Evolutionary conservation across 1,140 invertebrate genomes (phyloP), one percentile per base, ranked within the genome.

Genomic region (Eulimnadia texana): DNA sequence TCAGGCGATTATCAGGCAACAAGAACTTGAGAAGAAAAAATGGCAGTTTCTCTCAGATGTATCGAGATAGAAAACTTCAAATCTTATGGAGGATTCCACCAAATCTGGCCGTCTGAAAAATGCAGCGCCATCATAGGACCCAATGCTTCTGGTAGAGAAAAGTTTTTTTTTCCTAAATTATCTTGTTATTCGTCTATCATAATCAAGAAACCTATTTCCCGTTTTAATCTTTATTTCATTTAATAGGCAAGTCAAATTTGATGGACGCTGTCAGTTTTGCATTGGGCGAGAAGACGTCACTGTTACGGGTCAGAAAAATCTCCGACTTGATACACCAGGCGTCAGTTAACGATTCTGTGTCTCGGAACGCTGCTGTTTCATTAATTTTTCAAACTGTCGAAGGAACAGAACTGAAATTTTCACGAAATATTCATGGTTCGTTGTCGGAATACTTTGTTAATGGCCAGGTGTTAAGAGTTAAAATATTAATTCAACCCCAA

Each of bases 241-340:
- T 77, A 73, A 24, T 66, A 94, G 93, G 94, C 20, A 99, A 99
- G 78, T 98, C 94, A 0, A 99, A 99, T 74, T 94, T 99, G 70
- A 99, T 99, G 96, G 96, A 99, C 73, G 96, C 96, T 50, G 95
- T 99, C 64, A 97, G 93, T 80, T 99, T 99, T 80, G 96, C 99
- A 58, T 90, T 99, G 84, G 97, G n/a, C 3, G 97, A 99, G 73
- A 95, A 94, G 72, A 96, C 95, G 0, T 87, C 86, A 28, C 88
- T 92, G 71, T 76, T 99, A 28, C 80, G 97, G 70, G 95, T 98
- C 0, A 98, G 95, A 74, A 81, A 90, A 60, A 79, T 99, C 0
- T 90, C 88, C 71, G 96, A 99, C 77, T 79, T 99, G 2, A 98
- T 99, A 70, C 96, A 99, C 77, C 96, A 95, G 51, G 96, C 96